Percentiles rank a stretch among this genome's conserved stretches.
These are phyloP conservation scores for Cephonodes hylas DNA, from an alignment of 2,888 invertebrate species.

Conservation along the genomic window DNA sequence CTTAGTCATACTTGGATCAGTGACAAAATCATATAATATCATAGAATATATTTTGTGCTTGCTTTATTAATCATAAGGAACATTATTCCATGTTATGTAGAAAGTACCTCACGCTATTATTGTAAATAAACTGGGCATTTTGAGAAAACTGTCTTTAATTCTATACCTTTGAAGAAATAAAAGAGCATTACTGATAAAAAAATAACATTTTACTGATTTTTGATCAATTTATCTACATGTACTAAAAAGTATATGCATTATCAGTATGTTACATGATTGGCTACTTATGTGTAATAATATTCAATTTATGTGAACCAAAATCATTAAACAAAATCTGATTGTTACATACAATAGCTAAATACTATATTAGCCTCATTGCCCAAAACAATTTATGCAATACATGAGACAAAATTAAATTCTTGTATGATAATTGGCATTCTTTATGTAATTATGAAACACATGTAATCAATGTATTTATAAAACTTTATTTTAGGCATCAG, in stretches of 20 bases:
- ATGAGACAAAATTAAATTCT: too few species aligned
- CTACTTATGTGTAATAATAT: background rate
- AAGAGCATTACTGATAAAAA: constrained; percentile 8
- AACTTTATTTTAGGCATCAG: too few species aligned
- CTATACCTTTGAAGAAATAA: background rate
- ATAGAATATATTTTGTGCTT: background rate
- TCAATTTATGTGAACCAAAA: background rate
- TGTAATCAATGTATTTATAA: too few species aligned
- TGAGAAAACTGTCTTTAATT: background rate
- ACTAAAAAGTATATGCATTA: background rate
- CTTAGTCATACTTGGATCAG: background rate
- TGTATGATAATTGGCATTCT: too few species aligned
- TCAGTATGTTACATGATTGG: background rate
- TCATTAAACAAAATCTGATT: background rate
- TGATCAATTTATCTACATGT: background rate
- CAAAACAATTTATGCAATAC: background rate
- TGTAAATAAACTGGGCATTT: constrained; percentile 7
- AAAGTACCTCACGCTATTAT: background rate
- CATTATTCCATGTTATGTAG: background rate
- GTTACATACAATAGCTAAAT: background rate
- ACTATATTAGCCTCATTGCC: background rate
- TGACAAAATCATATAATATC: background rate
- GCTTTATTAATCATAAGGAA: background rate
- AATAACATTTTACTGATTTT: constrained; percentile 16
- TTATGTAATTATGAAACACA: too few species aligned